Base-by-base conservation (phyloP, 2,888 invertebrate genomes). In the Ornithoptera alexandrae region DNA sequence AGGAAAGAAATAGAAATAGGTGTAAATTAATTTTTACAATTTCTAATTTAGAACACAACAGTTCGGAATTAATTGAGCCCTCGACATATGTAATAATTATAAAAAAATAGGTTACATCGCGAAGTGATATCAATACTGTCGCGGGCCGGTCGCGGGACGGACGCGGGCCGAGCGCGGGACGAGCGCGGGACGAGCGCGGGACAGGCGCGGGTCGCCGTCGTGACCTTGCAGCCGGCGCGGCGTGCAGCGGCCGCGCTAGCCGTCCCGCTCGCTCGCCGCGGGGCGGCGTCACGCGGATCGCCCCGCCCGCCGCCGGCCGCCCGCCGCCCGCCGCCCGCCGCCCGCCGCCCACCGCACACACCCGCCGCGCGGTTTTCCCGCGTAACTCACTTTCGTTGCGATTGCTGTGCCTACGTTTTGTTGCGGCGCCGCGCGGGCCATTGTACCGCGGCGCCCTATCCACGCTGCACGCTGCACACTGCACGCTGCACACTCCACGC, bases 291-390 rank as follows among this genome's bases (percentile, higher is more conserved):
- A 71, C 74, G 74, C 72, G 69, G 71, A 66, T 71, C 73, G 76
- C 81, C 84, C 87, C 89, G 87, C 89, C 89, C 89, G 86, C 89
- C 90, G 87, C 89, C 89, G 89, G 86, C 89, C 90, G 89, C 90
- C 89, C 85, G 85, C 85, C 86, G 84, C 86, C 87, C 70, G 68
- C 72, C 64, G 65, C 74, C 88, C 90, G 87, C 90, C 89, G 87
- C 90, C 89, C 89, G 86, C 89, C 90, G 89, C 90, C 89, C 85
- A 85, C 86, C 85, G 79, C 85, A 82, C 84, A 60, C 86, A 84
- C 86, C 87, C 71, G 70, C 72, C 64, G 65, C 74, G 59, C 70
- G 72, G 84, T 85, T 83, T 84, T 83, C 84, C 84, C 85, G 84
- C 84, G 82, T 84, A 81, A 85, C 84, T 86, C 84, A 85, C 85